Base-by-base conservation (phyloP, 2,888 invertebrate species). In the Tachystola acroxantha region DNA sequence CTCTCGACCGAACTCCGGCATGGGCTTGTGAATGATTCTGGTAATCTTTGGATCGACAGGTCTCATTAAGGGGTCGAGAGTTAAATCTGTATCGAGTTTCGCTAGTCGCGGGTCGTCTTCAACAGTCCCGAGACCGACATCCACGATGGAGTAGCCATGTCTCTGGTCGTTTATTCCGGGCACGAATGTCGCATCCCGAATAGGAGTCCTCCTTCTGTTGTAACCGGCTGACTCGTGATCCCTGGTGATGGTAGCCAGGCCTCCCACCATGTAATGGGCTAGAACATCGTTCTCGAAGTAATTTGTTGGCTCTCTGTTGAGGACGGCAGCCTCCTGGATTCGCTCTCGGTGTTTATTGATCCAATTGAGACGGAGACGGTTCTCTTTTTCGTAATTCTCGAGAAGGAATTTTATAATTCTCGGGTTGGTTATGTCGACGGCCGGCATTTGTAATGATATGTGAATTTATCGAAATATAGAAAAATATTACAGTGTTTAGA, bases 281-380 rank as follows among this genome's bases (percentile, higher is more conserved):
- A 56, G 48, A 1, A 73, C 68, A 51, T 75, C 73, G 2, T 43
- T 43, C 38, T 71, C 70, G 25, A 45, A 67, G 37, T 73, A 70
- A 38, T 70, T 56, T 1, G 61, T 74, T 0, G 67, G 64, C 16
- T 65, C 56, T 11, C 73, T 55, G 0, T 39, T 42, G 2, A 75
- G 54, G 1, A 67, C 67, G 1, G 68, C 67, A 1, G 74, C 73
- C 36, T 68, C 37, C 16, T 16, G 16, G 16, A 16, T 16, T 6
- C 3, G 6, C 16, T 3, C 3, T 3, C 16, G 16, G 27, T 27
- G 27, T 4, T 27, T 10, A 1, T 11, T 10, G 12, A 11, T 27
- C 27, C 27, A 27, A 9, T 1, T 7, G 11, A 27, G 7, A 11
- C 27, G 27, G 6, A 27, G 13, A 10, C 11, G 27, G 7, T 7